Evolutionary conservation across 2,113 vertebrate species (phyloP).

Genomic region (Syngnathus scovelli): DNA sequence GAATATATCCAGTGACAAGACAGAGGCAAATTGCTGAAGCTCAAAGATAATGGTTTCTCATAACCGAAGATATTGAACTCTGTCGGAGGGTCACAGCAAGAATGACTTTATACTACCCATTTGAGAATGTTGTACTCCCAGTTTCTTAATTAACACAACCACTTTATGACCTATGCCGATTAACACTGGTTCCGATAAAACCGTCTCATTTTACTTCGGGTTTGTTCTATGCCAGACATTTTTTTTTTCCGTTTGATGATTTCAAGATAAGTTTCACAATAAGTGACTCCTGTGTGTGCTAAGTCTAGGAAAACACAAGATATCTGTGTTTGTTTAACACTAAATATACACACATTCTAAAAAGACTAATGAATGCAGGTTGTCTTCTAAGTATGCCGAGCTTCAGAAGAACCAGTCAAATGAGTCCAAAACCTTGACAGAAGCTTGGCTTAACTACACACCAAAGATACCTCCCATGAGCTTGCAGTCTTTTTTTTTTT

Average conservation of each 20-base stretch:
- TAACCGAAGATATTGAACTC: slow-evolving; percentile 23
- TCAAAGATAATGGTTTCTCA: slow-evolving; percentile 12
- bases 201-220: background rate
- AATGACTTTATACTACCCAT: slow-evolving; percentile 38
- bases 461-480: slow-evolving; percentile 34
- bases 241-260: slow-evolving; percentile 5
- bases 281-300: slow-evolving; percentile 32
- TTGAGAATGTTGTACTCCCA: slow-evolving; percentile 27
- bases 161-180: background rate
- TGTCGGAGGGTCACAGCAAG: background rate
- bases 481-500: slow-evolving; percentile 22
- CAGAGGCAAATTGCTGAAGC: slow-evolving; percentile 1
- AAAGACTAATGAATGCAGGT: slow-evolving; percentile 21
- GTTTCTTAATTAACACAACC: background rate
- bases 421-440: slow-evolving; percentile 19
- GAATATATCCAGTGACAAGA: slow-evolving; percentile 16
- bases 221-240: background rate
- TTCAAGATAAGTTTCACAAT: slow-evolving; percentile 42
- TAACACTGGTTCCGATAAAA: background rate
- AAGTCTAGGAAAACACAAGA: slow-evolving; percentile 31
- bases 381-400: slow-evolving; percentile 18
- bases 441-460: slow-evolving; percentile 21
- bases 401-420: slow-evolving; percentile 10
- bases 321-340: slow-evolving; percentile 31
- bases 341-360: slow-evolving; percentile 29